phyloP scores from a whole-genome alignment of 2,113 vertebrate genomes.

The Scalopus aquaticus region DNA sequence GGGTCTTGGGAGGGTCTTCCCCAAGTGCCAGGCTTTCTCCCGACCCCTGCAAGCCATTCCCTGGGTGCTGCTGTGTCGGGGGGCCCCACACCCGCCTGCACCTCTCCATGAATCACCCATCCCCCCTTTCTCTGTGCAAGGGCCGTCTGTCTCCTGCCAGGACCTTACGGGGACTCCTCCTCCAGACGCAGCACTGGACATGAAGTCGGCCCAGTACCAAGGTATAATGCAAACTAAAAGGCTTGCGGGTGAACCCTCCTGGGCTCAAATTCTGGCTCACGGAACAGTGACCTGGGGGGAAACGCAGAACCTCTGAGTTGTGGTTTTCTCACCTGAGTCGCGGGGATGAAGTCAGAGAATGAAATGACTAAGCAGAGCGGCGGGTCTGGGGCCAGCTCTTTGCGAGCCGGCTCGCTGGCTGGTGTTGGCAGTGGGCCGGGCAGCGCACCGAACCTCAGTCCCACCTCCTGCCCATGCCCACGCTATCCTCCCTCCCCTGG shows the following conservation, averaged over 20 bases:
- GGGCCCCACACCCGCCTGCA: accelerated
- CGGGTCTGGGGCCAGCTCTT: not conserved
- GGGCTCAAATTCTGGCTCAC: not conserved
- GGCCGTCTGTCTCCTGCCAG: not conserved
- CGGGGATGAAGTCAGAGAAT: not conserved
- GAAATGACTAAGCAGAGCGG: not conserved
- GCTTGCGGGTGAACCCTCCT: not conserved
- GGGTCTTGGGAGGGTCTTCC: too few species aligned
- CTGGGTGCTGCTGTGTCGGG: too few species aligned
- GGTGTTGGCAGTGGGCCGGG: too few species aligned
- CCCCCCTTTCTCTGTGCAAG: not conserved
- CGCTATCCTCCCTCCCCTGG: not conserved
- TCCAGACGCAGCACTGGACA: not conserved
- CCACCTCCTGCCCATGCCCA: not conserved
- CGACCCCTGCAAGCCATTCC: too few species aligned
- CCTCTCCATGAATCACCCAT: not conserved
- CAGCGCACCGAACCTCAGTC: not conserved
- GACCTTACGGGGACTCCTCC: not conserved
- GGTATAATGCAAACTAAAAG: not conserved
- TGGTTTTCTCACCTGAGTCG: not conserved
- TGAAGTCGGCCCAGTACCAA: not conserved
- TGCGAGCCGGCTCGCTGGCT: not conserved
- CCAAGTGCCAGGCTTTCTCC: too few species aligned
- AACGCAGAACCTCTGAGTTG: not conserved
- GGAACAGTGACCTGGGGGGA: not conserved